Evolutionary conservation across 2,888 invertebrate species (phyloP).

Genomic region (Sipha maydis): DNA sequence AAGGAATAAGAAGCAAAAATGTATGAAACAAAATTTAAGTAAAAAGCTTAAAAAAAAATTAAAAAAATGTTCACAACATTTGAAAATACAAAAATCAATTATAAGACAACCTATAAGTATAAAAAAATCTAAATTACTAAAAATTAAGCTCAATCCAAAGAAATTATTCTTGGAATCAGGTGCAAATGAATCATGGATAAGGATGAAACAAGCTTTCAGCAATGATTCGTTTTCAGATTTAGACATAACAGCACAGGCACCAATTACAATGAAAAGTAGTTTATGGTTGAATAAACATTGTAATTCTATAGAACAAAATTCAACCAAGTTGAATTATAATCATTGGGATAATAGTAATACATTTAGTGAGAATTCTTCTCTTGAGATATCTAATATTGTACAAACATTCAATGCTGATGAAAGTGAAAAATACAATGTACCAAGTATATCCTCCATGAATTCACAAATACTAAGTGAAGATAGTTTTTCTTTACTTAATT

Average conservation of each 20-base stretch:
- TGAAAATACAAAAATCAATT: not conserved
- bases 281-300: not conserved
- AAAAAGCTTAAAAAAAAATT: not conserved
- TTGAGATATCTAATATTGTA: too few relatives aligned
- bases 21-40: not conserved
- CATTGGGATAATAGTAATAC: not conserved
- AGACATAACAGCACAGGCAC: not conserved
- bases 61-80: not conserved
- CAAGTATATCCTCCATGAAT: not conserved
- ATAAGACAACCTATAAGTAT: not conserved
- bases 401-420: not conserved
- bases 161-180: not conserved
- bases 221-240: constrained; percentile 6
- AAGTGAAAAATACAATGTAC: not conserved
- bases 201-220: not conserved
- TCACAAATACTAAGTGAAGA: not conserved
- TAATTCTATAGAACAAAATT: constrained; percentile 13
- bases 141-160: not conserved
- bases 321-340: not conserved
- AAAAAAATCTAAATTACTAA: not conserved
- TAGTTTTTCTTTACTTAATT: not conserved
- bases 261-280: not conserved
- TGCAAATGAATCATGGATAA: not conserved
- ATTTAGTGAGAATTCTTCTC: not conserved
- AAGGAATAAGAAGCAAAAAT: not conserved